Base-by-base conservation (phyloP, 2,797 vertebrate genomes). In the Malurus splendens region DNA sequence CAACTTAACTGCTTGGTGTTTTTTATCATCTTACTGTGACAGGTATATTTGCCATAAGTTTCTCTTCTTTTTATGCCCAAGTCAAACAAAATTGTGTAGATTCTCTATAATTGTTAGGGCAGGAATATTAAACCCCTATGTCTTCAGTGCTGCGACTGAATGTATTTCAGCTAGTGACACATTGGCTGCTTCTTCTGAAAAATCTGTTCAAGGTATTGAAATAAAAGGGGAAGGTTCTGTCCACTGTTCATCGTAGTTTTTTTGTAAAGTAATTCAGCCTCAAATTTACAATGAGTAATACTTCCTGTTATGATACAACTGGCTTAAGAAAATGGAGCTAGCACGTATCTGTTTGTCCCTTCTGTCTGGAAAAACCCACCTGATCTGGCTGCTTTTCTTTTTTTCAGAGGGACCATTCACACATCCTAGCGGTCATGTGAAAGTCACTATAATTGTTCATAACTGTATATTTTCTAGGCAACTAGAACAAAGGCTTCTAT, bases 281-380 rank as follows among this genome's bases (percentile, higher is more conserved):
- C 39, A 67, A 65, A 62, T 90, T 94, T 82, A 48, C 52, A 86
- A 87, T 87, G 82, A 92, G 66, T 92, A 95, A 92, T n/a, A 42
- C 82, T 94, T 97, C 95, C 96, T 96, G 95, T 96, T 97, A 93
- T 95, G 78, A 54, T 71, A 92, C 72, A 93, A 86, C 56, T 88
- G 80, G 57, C 55, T 82, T 55, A 89, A 93, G 82, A 70, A 90
- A 90, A 59, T 64, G 44, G 68, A 91, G 82, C 20, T 87, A 68
- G 33, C 12, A 9, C 0, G 0, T 81, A 48, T 55, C 54, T 72
- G 33, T 89, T 87, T 93, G 64, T 85, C 62, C 77, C 70, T 82
- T 91, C 68, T 94, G 22, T 17, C 36, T 82, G 65, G 52, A 75
- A 66, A 93, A 73, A 12, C 1, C 4, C 32, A 73, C 56, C 56